Conservation (phyloP, 2,797 vertebrate species). For the Cichlasoma orientale region DNA sequence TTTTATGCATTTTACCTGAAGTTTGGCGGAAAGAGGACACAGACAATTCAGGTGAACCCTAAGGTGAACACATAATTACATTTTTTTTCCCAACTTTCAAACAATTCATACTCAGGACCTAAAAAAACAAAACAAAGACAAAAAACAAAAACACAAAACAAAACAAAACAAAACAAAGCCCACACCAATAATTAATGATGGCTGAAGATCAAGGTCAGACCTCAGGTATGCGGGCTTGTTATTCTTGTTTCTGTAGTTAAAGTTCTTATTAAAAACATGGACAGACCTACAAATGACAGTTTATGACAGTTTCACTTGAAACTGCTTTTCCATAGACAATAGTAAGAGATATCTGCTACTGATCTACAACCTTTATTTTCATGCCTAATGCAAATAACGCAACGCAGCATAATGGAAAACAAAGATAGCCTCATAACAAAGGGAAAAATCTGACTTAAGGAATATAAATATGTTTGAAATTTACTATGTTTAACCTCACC, state of each 20-base stretch:
- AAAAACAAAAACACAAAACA: not conserved
- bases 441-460: no score
- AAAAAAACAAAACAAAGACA: not conserved
- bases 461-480: no score
- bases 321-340: not conserved
- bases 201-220: not conserved
- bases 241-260: not conserved
- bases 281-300: not conserved
- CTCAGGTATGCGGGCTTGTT: not conserved
- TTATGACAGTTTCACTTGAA: not conserved
- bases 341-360: not conserved
- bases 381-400: not conserved
- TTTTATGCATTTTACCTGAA: conserved; percentile 88
- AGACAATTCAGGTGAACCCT: conserved; percentile 83
- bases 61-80: not conserved
- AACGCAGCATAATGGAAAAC: not conserved
- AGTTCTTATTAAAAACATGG: not conserved
- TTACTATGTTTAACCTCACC: not conserved
- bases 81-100: not conserved
- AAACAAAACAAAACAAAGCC: no score
- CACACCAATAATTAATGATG: not conserved
- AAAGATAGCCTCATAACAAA: not conserved
- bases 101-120: not conserved
- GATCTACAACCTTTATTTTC: not conserved
- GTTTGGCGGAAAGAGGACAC: conserved; percentile 83